A percentile compares a stretch with the other conserved stretches of the same genome.
These are phyloP conservation scores for Habropoda laboriosa DNA, from an alignment of 1,140 invertebrate genomes.

Conservation along the genomic window DNA sequence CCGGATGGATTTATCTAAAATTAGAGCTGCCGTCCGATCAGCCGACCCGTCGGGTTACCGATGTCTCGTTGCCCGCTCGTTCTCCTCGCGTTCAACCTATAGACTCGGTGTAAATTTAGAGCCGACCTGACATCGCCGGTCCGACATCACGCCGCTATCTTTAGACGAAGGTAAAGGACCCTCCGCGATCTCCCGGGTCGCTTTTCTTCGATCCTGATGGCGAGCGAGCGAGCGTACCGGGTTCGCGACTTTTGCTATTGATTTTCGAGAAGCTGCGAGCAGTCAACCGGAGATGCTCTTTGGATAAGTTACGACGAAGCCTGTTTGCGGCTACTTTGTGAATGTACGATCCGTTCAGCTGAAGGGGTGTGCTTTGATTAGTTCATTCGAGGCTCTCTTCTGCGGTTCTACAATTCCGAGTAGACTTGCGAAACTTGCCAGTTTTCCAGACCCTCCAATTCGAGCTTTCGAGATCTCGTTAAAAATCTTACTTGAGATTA, in stretches of 20 bases:
- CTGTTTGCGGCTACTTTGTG: neutral
- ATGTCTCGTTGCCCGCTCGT: constrained; percentile 5
- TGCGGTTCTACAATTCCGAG: too few relatives aligned
- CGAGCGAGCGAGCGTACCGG: too few relatives aligned
- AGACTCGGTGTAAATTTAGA: constrained; percentile 49
- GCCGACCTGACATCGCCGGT: neutral
- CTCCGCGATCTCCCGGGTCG: neutral
- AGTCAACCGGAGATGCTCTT: neutral
- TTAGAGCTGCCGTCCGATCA: constrained; percentile 53
- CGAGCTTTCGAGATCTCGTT: too few relatives aligned
- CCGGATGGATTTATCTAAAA: constrained; percentile 67
- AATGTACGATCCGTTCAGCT: neutral
- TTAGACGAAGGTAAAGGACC: constrained; percentile 19
- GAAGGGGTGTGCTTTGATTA: too few relatives aligned
- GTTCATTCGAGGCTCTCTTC: too few relatives aligned
- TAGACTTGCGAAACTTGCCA: too few relatives aligned
- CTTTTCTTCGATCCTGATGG: neutral
- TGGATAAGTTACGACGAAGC: neutral
- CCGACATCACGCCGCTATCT: neutral
- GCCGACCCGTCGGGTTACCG: constrained; percentile 8
- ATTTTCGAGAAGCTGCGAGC: neutral
- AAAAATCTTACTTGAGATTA: too few relatives aligned
- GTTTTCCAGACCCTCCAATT: too few relatives aligned
- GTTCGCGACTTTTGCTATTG: neutral
- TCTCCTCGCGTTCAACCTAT: neutral